Conservation (phyloP, 1,140 invertebrate species). For the Hycleus cichorii region DNA sequence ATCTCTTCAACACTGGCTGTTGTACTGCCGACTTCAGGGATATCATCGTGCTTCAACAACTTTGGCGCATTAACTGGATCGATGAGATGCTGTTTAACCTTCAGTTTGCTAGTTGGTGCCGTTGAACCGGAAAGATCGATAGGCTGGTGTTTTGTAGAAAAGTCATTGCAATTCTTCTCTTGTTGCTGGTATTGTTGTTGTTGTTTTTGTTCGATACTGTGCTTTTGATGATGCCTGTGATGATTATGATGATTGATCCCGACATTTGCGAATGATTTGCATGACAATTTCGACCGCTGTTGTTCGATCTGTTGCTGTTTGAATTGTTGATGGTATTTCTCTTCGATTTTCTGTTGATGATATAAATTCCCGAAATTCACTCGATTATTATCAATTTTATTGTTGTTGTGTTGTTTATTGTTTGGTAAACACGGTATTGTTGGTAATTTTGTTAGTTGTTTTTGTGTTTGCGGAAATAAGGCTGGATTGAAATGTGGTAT, state of each 20-base stretch:
- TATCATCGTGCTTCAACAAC: conserved; percentile 42
- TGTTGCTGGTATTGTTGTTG: conserved; percentile 27
- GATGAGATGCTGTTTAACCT: conserved; percentile 42
- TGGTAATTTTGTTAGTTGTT: neutral
- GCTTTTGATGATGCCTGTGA: neutral
- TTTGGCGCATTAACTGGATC: conserved; percentile 33
- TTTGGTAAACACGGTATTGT: conserved; percentile 6
- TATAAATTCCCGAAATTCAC: conserved; percentile 13
- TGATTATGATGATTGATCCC: conserved; percentile 10
- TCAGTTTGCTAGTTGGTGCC: conserved; percentile 35
- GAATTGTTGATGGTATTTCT: conserved; percentile 9
- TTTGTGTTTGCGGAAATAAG: neutral
- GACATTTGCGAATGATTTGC: conserved; percentile 21
- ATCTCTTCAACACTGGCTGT: conserved; percentile 42
- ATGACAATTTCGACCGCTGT: conserved; percentile 16
- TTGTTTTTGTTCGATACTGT: conserved; percentile 13
- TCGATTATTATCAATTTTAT: conserved; percentile 11
- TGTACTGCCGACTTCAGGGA: conserved; percentile 51
- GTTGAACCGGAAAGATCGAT: conserved; percentile 33
- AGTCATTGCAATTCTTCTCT: neutral
- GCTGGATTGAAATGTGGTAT: conserved; percentile 44
- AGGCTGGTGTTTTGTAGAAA: conserved; percentile 18
- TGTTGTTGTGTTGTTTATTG: conserved; percentile 24
- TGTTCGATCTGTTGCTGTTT: conserved; percentile 15
- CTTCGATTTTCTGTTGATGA: conserved; percentile 15